A percentile compares a stretch with the other conserved stretches of the same genome.
These are phyloP conservation scores for Antechinus flavipes DNA, from an alignment of 2,113 vertebrate species.

Conservation along the genomic window DNA sequence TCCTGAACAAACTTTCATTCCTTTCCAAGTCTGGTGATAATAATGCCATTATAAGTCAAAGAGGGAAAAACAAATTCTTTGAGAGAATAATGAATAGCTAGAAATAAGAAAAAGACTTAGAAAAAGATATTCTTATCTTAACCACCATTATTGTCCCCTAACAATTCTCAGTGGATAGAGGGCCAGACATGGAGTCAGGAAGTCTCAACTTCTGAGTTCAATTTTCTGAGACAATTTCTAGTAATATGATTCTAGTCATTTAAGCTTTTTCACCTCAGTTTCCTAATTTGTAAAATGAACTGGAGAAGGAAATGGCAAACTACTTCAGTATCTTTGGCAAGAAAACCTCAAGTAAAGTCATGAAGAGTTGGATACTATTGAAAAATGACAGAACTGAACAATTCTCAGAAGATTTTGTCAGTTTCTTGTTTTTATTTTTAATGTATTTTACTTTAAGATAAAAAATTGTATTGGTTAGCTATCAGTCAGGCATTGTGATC, in stretches of 20 bases:
- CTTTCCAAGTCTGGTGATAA: not conserved
- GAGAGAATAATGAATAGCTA: not conserved
- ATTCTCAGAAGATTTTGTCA: not conserved
- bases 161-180: not conserved
- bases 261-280: not conserved
- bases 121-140: not conserved
- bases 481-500: not conserved
- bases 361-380: not conserved
- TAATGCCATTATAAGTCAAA: not conserved
- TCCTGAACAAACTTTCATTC: not conserved
- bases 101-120: not conserved
- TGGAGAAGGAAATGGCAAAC: not conserved
- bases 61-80: not conserved
- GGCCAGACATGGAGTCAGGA: not conserved
- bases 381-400: not conserved
- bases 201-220: not conserved
- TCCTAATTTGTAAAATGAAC: not conserved
- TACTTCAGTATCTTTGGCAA: not conserved
- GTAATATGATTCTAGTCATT: not conserved
- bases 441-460: not conserved
- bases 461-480: not conserved
- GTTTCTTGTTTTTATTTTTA: constrained; percentile 27
- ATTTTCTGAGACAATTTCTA: not conserved
- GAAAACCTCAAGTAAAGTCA: not conserved
- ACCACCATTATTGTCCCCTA: not conserved